Base-by-base conservation (phyloP, 2,113 vertebrate species). In the western clawed frog (Xenopus tropicalis) region DNA sequence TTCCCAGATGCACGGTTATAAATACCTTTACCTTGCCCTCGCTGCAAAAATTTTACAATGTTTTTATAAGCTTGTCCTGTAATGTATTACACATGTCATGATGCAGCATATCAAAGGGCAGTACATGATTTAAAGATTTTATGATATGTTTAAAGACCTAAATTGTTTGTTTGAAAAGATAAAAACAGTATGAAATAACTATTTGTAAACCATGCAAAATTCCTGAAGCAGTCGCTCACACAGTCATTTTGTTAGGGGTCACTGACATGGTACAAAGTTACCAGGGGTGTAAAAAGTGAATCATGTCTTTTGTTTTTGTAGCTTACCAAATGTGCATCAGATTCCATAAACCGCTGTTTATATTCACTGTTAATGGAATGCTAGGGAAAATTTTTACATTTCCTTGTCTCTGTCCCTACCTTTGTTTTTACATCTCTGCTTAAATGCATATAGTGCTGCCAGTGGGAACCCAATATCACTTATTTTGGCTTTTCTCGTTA, bases 101-200 rank as follows among this genome's bases (percentile, higher is more conserved):
- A 23, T 42, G 3, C 68, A 20, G 21, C 43, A 56, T 54, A 65
- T 65, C 46, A 72, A 22, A 72, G 24, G 46, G 43, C 24, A 72
- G 42, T 56, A 42, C 61, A 43, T 42, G 19, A 52, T 25, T 72
- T 61, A 29, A 20, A 7, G 24, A 11, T 52, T 54, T 52, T 72
- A 37, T 54, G 37, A 19, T 48, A 54, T 22, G 11, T 52, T 62
- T 70, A 46, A 61, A 62, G 59, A 62, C 13, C 58, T 70, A 9
- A 58, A 70, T 51, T 43, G 58, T 13, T 29, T 29, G 25, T 43
- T 62, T 5, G n/a, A 51, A 29, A 52, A 51, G 44, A 63, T 22
- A n/a, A 37, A 37, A 37, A 37, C 29, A 3, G 5, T 51, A 48
- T 56, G 21, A 22, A 20, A 62, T 10, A 61, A 7, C 11, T 29